Percentiles rank a stretch among this genome's conserved stretches.
Evolutionary conservation across 2,797 vertebrate species (phyloP).

Genomic region (Leptodactylus fallax): DNA sequence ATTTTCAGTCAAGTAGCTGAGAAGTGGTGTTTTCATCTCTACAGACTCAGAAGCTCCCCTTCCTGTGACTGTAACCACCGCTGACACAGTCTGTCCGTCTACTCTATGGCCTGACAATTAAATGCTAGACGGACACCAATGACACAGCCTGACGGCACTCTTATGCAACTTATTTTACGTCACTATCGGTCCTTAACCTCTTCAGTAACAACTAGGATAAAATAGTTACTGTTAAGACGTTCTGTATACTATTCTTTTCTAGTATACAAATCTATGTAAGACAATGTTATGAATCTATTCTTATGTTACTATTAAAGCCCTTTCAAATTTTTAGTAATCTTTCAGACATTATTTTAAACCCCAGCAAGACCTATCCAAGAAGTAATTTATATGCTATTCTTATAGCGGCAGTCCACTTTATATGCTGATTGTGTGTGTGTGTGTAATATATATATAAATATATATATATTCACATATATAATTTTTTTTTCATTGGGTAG

Average conservation of each 20-base stretch:
- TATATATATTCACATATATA: not conserved
- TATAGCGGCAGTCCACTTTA: not conserved
- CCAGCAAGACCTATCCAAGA: not conserved
- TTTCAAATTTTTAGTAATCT: not conserved
- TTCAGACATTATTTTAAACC: not conserved
- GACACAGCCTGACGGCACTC: not conserved
- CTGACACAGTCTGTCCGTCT: constrained; percentile 9
- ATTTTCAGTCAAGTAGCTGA: constrained; percentile 13
- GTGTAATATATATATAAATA: too few relatives aligned
- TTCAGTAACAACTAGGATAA: not conserved
- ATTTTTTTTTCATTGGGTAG: constrained; percentile 1
- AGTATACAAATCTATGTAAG: too few relatives aligned
- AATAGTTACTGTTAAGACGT: not conserved
- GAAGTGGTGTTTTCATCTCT: not conserved
- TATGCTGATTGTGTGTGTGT: too few relatives aligned
- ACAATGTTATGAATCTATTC: not conserved
- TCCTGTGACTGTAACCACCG: constrained; percentile 10
- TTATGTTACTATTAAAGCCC: too few relatives aligned
- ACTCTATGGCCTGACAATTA: not conserved
- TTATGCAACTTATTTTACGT: not conserved
- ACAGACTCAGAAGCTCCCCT: not conserved
- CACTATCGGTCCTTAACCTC: not conserved
- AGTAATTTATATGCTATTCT: not conserved
- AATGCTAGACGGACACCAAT: not conserved
- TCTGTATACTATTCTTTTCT: not conserved